A percentile compares a stretch with the other conserved stretches of the same genome.
Evolutionary conservation across 1,140 invertebrate genomes (phyloP).

Genomic region (Drosophila parabipectinata): DNA sequence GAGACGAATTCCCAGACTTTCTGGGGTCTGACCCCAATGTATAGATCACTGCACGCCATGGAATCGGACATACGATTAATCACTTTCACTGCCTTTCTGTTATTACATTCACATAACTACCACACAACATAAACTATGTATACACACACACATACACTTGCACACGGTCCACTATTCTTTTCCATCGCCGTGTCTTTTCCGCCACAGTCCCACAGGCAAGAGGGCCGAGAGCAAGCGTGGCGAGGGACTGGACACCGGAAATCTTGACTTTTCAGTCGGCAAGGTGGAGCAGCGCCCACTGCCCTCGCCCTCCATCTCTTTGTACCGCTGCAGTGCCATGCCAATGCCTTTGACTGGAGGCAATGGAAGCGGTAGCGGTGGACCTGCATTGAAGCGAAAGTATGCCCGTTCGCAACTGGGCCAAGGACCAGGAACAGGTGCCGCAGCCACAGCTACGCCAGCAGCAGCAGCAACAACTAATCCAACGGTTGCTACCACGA

Average conservation of each 20-base stretch:
- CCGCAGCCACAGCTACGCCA: conserved; percentile 25
- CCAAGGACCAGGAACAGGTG: conserved; percentile 31
- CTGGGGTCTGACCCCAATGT: conserved; percentile 3
- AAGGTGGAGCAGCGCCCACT: conserved; percentile 86
- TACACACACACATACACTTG: conserved; percentile 39
- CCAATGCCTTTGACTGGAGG: conserved; percentile 34
- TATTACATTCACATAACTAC: conserved; percentile 59
- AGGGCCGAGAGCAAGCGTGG: conserved; percentile 93
- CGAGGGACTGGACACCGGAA: conserved; percentile 89
- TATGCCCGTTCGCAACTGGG: conserved; percentile 57
- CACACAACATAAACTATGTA: conserved; percentile 37
- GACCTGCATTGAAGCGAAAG: conserved; percentile 68
- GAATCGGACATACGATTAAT: conserved; percentile 58
- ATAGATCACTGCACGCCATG: conserved; percentile 52
- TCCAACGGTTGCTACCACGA: conserved; percentile 21
- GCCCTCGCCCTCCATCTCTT: conserved; percentile 77
- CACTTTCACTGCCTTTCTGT: conserved; percentile 76
- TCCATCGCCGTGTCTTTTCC: conserved; percentile 49
- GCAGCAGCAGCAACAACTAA: conserved; percentile 20
- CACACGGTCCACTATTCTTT: conserved; percentile 25
- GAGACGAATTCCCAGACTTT: background rate
- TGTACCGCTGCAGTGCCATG: conserved; percentile 74
- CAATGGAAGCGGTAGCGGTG: conserved; percentile 37
- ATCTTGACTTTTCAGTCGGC: conserved; percentile 93
- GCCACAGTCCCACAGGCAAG: conserved; percentile 86